Evolutionary conservation across 2,888 invertebrate species (phyloP), one percentile per base, ranked within the genome.

Genomic region (Nomada fucata): DNA sequence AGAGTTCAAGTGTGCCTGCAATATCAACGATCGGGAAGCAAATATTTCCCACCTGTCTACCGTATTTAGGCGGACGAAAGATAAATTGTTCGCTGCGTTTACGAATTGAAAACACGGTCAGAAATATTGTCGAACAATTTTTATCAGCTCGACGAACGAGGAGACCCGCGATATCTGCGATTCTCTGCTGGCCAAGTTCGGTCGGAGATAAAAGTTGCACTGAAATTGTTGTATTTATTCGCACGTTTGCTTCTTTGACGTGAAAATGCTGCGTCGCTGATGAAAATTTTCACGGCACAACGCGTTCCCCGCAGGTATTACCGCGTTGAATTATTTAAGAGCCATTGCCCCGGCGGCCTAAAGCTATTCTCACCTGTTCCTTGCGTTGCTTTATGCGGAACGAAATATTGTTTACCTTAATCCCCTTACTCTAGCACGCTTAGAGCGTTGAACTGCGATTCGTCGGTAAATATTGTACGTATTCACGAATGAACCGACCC

Each of bases 281-380:
- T 63, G 42, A 42, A 63, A 63, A 72, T 47, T 15, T 36, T 63
- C 53, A 61, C 60, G 18, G 23, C 47, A 13, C 42, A 52, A 63
- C n/a, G 23, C 36, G 18, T 20, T 53, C 42, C 47, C 29, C 42
- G 26, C 4, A 13, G 36, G 36, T 26, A 59, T 68, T 69, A 44
- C 29, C 71, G n/a, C 13, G 47, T 50, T 29, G 47, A 67, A 71
- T 63, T 36, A 50, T 71, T 71, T 63, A 36, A 61, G 55, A 47
- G 44, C 42, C 50, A 42, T 69, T 69, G 68, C 47, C 36, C 20
- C 26, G 36, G 23, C 3, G 67, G 67, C 42, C 2, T 44, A 61
- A 36, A 29, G 42, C 9, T 10, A 2, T 18, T 71, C 60, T 13
- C 53, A 26, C 20, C 3, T 10, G 15, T 44, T n/a, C 2, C 13